Evolutionary conservation across 2,888 invertebrate genomes (phyloP), one percentile per base, ranked within the genome.

Genomic region (Sisyra terminalis): DNA sequence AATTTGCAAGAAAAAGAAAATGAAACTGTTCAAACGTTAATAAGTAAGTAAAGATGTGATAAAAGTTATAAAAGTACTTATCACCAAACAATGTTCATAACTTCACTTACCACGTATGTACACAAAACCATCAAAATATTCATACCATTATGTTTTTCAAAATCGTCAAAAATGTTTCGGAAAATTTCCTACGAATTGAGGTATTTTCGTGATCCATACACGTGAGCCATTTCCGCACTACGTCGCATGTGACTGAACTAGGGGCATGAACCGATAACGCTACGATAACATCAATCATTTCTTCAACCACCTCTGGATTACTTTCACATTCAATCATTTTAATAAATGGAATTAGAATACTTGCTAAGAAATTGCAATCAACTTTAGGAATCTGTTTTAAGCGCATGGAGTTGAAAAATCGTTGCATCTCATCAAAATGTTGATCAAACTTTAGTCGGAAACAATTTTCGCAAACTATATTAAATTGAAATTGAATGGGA

Each of bases 181-280:
- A 8, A 30, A 67, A 52, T 45, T 58, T 58, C 13, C 44, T 50
- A 30, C 68, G 53, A 7, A 66, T 55, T 35, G 51, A 46, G 40
- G 49, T 45, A 47, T 59, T 52, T 2, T 50, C 40, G 49, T 67
- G 64, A 18, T 55, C 54, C 24, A 62, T 52, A 15, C 58, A 56
- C 24, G 56, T 49, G 39, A 66, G 52, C 67, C 67, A 69, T 30
- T 57, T 47, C 42, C 53, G 55, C 0, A 60, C 52, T 8, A 58
- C 48, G 40, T 56, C 52, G 31, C 54, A 55, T 7, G 54, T 55
- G 48, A 62, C 59, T 47, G 69, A 69, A 24, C 53, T 52, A 14
- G 51, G 42, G 1, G 62, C 47, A 51, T 69, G 68, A 50, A 60
- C 65, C 2, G 66, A 60, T 39, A 67, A 55, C 38, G 52, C 49